A percentile compares a stretch with the other conserved stretches of the same genome.
Evolutionary conservation across 2,888 invertebrate genomes (phyloP).

Genomic region (Hermodice carunculata): DNA sequence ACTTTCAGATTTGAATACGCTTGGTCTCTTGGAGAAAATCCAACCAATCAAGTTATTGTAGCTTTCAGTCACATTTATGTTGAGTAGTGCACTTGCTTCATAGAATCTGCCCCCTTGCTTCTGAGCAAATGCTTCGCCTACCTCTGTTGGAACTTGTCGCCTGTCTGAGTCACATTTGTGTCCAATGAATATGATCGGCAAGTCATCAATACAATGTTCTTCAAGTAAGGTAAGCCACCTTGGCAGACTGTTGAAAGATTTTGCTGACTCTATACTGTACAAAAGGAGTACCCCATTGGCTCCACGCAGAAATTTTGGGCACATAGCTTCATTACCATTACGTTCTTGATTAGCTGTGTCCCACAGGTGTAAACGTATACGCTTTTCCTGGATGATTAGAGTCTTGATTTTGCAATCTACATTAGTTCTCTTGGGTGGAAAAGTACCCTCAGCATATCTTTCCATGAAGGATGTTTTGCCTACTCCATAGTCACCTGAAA

Average conservation of each 20-base stretch:
- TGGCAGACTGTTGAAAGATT: constrained; percentile 11
- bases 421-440: constrained; percentile 5
- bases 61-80: too few species aligned
- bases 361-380: constrained; percentile 22
- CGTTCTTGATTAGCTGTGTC: constrained; percentile 29
- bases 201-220: constrained; percentile 16
- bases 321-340: constrained; percentile 12
- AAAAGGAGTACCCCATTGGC: constrained; percentile 23
- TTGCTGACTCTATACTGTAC: constrained; percentile 8
- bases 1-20: too few species aligned
- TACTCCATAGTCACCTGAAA: constrained; percentile 23
- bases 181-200: constrained; percentile 12
- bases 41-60: too few species aligned
- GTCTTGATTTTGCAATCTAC: constrained; percentile 17
- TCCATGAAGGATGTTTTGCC: constrained; percentile 18
- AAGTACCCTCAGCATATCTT: constrained; percentile 9
- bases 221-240: constrained; percentile 16
- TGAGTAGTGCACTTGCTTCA: too few species aligned
- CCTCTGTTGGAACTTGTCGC: constrained; percentile 9
- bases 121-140: constrained; percentile 14
- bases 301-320: constrained; percentile 17
- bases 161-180: constrained; percentile 12
- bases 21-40: too few species aligned
- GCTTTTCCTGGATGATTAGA: constrained; percentile 2
- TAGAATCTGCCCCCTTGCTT: too few species aligned